phyloP scores from a whole-genome alignment of 2,888 invertebrate genomes.

The Cepaea hortensis region DNA sequence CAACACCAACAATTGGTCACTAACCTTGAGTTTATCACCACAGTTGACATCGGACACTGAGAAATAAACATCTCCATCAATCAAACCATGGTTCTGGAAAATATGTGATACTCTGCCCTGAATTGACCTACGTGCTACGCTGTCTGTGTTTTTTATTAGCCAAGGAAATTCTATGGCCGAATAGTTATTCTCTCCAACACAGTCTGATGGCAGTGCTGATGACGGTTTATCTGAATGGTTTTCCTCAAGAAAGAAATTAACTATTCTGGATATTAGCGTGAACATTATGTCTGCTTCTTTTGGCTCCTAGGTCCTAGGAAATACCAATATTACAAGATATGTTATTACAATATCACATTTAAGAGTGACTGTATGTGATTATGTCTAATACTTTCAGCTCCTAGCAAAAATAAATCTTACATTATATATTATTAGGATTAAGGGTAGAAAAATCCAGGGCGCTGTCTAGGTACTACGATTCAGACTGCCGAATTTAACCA shows the following conservation, averaged over 20 bases:
- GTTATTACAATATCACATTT: too few species aligned
- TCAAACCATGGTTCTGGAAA: constrained; percentile 70
- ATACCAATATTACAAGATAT: too few species aligned
- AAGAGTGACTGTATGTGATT: too few species aligned
- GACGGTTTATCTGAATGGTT: constrained; percentile 14
- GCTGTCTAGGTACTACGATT: too few species aligned
- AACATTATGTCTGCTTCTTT: too few species aligned
- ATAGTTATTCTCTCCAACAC: neutral
- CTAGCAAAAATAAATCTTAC: too few species aligned
- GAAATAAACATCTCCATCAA: constrained; percentile 71
- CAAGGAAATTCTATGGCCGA: neutral
- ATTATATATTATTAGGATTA: too few species aligned
- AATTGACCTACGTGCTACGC: neutral
- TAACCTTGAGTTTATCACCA: constrained; percentile 33
- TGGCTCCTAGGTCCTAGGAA: too few species aligned
- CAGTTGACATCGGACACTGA: constrained; percentile 61
- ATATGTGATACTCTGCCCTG: constrained; percentile 68
- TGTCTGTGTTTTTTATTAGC: constrained; percentile 17
- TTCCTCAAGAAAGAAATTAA: constrained; percentile 31
- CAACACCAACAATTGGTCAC: neutral
- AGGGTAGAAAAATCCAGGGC: too few species aligned
- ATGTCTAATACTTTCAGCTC: too few species aligned
- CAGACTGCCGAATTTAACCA: too few species aligned
- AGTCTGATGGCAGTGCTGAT: neutral
- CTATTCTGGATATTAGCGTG: constrained; percentile 44